Evolutionary conservation across 2,888 invertebrate species (phyloP).

Genomic region (Sylvicola fuscatus): DNA sequence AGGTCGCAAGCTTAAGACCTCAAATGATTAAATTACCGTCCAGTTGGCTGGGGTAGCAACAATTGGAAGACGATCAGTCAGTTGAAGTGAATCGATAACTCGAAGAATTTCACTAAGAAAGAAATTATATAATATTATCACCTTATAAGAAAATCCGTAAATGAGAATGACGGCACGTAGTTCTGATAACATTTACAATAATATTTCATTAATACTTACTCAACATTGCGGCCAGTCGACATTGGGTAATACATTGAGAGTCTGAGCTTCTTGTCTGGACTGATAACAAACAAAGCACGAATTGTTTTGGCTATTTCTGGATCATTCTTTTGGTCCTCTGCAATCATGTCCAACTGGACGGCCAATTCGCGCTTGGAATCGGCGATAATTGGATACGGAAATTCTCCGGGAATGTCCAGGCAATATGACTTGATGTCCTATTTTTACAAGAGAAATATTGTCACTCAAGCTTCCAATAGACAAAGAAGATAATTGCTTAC

Average conservation of each 20-base stretch:
- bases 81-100: conserved; percentile 62
- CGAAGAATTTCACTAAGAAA: conserved; percentile 76
- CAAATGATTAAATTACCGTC: conserved; percentile 35
- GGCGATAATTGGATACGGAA: conserved; percentile 67
- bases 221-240: conserved; percentile 69
- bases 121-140: neutral
- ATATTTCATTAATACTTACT: conserved; percentile 34
- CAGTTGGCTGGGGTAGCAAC: conserved; percentile 77
- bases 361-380: conserved; percentile 53
- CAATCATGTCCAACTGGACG: conserved; percentile 55
- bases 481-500: conserved; percentile 18
- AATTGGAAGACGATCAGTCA: conserved; percentile 44
- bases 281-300: conserved; percentile 58
- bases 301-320: conserved; percentile 47
- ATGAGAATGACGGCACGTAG: neutral
- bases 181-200: conserved; percentile 1
- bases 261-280: conserved; percentile 57
- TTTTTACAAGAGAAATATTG: neutral
- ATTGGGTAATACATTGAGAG: conserved; percentile 68
- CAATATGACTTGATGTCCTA: conserved; percentile 50
- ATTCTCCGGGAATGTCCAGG: conserved; percentile 43
- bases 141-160: conserved; percentile 15
- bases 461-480: neutral
- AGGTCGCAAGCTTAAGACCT: neutral
- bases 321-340: conserved; percentile 45